Percentiles rank a stretch among this genome's conserved stretches.
Evolutionary conservation across 2,797 vertebrate species (phyloP).

Genomic region (Acipenser transmontanus): DNA sequence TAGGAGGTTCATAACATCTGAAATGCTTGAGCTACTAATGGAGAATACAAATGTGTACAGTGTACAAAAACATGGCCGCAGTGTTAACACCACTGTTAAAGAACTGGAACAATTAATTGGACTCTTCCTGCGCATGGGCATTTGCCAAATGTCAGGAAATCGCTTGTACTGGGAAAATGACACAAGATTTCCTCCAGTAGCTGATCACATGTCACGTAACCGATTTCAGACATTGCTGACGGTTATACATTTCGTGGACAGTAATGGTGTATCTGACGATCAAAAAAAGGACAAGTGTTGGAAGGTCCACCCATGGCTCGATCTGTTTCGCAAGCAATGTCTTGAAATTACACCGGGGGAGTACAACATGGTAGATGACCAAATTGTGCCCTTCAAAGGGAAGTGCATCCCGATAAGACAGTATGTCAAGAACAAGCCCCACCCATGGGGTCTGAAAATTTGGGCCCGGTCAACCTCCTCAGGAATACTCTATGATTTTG

Average conservation of each 20-base stretch:
- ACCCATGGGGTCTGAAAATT: conserved; percentile 24
- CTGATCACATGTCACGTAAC: conserved; percentile 23
- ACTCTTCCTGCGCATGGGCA: conserved; percentile 22
- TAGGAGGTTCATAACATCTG: no score
- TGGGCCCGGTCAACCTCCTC: conserved; percentile 17
- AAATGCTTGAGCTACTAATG: neutral
- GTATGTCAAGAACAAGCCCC: conserved; percentile 17
- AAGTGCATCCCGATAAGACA: conserved; percentile 12
- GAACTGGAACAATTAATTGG: conserved; percentile 21
- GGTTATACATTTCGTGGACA: conserved; percentile 19
- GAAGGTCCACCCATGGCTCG: conserved; percentile 20
- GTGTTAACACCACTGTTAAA: conserved; percentile 23
- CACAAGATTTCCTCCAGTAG: conserved; percentile 21
- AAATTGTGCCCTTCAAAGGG: conserved; percentile 20
- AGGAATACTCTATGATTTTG: conserved; percentile 24
- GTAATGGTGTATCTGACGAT: conserved; percentile 13
- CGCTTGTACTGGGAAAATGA: conserved; percentile 22
- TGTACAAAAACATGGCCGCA: conserved; percentile 10
- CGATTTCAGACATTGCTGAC: conserved; percentile 15
- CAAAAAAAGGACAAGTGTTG: conserved; percentile 20
- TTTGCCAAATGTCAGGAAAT: conserved; percentile 20
- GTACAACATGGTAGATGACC: conserved; percentile 11
- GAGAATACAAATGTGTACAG: conserved; percentile 15
- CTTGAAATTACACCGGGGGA: conserved; percentile 18
- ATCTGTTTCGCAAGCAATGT: conserved; percentile 22